Conservation (phyloP, 2,797 vertebrate species). For the Hyperoplus lanceolatus region DNA sequence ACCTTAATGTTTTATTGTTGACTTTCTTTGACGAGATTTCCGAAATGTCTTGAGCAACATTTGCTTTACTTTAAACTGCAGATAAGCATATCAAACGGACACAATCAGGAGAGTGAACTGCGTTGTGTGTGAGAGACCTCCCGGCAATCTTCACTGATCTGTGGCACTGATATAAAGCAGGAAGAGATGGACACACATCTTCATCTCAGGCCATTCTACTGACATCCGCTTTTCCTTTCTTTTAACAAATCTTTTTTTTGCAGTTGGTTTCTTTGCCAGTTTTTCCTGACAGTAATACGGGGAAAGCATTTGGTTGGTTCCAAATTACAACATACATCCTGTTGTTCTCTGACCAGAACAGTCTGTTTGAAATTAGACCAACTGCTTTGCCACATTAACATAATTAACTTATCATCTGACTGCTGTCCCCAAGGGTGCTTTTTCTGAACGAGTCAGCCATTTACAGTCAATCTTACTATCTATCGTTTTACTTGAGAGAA, state of each 20-base stretch:
- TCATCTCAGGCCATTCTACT: constrained; percentile 39
- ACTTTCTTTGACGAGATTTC: constrained; percentile 3
- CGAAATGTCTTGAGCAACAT: constrained; percentile 2
- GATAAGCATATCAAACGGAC: constrained; percentile 18
- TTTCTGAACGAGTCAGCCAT: constrained; percentile 39
- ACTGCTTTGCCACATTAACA: constrained; percentile 61
- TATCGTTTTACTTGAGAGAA: background rate
- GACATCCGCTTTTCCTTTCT: constrained; percentile 42
- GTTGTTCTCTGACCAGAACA: constrained; percentile 64
- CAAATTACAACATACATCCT: constrained; percentile 66
- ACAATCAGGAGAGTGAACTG: background rate
- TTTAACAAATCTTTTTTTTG: background rate
- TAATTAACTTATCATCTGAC: constrained; percentile 62
- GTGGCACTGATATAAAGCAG: constrained; percentile 32
- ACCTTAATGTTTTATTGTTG: background rate
- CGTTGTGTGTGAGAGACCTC: constrained; percentile 28
- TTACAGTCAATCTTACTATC: background rate
- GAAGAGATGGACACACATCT: constrained; percentile 31
- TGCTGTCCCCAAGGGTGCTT: constrained; percentile 26
- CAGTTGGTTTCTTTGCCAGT: background rate
- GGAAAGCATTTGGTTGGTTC: constrained; percentile 38
- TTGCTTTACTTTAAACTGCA: background rate
- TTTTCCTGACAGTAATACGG: constrained; percentile 46
- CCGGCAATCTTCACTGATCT: constrained; percentile 33
- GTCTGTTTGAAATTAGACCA: constrained; percentile 78